These are phyloP conservation scores for Eira barbara DNA, from an alignment of 2,113 vertebrate genomes.

Conservation along the genomic window DNA sequence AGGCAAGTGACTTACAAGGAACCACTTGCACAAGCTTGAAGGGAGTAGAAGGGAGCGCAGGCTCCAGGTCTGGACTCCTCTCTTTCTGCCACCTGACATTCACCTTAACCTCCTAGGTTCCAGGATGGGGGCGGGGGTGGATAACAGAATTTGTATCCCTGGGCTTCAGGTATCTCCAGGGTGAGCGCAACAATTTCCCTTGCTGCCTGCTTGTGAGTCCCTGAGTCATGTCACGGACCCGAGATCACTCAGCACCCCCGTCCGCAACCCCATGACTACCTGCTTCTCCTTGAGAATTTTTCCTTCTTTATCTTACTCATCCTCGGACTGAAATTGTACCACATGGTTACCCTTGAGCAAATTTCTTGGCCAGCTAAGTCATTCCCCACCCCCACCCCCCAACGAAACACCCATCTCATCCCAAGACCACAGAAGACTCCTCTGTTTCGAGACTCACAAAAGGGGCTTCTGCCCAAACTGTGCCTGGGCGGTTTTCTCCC, in stretches of 20 bases:
- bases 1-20: neutral
- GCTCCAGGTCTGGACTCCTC: neutral
- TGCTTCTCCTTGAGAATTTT: neutral
- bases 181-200: neutral
- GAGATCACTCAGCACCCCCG: neutral
- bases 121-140: neutral
- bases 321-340: neutral
- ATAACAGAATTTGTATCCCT: neutral
- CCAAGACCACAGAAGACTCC: neutral
- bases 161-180: neutral
- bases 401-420: neutral
- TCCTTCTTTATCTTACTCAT: neutral
- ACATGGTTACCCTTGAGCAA: neutral
- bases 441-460: neutral
- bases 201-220: neutral
- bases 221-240: neutral
- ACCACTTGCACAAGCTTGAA: neutral
- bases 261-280: neutral
- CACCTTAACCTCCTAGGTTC: neutral
- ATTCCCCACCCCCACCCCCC: neutral
- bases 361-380: neutral
- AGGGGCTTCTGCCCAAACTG: neutral
- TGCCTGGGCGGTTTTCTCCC: neutral
- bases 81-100: neutral
- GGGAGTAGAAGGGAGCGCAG: neutral